Percentiles rank a stretch among this genome's conserved stretches.
phyloP scores from a whole-genome alignment of 2,888 invertebrate species.

The Noctua comes region DNA sequence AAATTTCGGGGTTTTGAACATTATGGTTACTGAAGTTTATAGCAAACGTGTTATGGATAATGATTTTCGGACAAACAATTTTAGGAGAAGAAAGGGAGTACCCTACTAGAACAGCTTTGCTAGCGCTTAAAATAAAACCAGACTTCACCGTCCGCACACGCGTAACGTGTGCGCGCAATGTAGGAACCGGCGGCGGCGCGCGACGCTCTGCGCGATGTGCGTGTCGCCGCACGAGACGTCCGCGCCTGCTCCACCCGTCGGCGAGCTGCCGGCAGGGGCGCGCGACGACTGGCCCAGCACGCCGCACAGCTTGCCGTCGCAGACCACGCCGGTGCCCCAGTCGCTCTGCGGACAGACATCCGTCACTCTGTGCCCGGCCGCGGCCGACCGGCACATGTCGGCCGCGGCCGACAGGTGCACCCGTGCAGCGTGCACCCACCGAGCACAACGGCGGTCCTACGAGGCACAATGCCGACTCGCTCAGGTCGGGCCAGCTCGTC shows the following conservation, averaged over 20 bases:
- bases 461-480: constrained; percentile 76
- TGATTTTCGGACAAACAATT: too few species aligned
- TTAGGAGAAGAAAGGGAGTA: too few species aligned
- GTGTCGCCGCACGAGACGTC: constrained; percentile 71
- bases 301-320: constrained; percentile 83
- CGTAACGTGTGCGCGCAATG: constrained; percentile 81
- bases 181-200: constrained; percentile 80
- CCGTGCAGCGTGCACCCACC: constrained; percentile 63
- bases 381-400: too few species aligned
- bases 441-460: constrained; percentile 76
- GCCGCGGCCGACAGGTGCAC: not conserved
- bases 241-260: constrained; percentile 4
- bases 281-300: constrained; percentile 75
- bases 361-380: not conserved
- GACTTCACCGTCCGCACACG: constrained; percentile 74
- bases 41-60: too few species aligned
- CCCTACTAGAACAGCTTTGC: not conserved
- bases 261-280: constrained; percentile 14
- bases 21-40: too few species aligned
- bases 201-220: constrained; percentile 76
- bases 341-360: constrained; percentile 71
- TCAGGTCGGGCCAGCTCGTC: constrained; percentile 71
- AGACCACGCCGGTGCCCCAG: constrained; percentile 82
- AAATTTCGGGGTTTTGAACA: too few species aligned
- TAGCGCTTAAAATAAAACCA: constrained; percentile 4